Conservation (phyloP, 1,140 invertebrate genomes). For the Arctopsyche grandis region DNA sequence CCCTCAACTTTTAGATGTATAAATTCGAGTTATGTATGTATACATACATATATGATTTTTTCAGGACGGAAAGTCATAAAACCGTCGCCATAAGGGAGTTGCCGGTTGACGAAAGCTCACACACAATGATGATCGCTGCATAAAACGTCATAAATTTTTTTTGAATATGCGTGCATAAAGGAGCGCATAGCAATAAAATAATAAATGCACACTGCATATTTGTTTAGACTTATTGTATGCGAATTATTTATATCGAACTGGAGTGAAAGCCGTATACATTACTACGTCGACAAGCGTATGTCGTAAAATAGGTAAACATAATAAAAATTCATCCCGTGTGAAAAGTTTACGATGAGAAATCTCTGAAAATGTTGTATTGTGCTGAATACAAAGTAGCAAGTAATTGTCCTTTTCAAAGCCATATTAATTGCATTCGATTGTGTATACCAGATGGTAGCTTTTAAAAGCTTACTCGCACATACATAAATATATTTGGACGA, state of each 20-base stretch:
- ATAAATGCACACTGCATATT: conserved; percentile 23
- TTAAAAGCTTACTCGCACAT: too few relatives aligned
- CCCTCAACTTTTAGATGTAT: background rate
- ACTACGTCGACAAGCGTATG: background rate
- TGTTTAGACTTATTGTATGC: conserved; percentile 4
- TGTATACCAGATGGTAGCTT: too few relatives aligned
- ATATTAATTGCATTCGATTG: too few relatives aligned
- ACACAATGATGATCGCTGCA: conserved; percentile 26
- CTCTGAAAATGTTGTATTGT: background rate
- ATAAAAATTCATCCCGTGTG: background rate
- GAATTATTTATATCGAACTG: background rate
- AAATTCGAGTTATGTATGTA: background rate
- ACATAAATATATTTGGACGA: too few relatives aligned
- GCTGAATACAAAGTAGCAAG: too few relatives aligned
- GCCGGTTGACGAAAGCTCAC: conserved; percentile 4
- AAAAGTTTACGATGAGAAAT: background rate
- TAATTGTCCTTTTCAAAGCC: too few relatives aligned
- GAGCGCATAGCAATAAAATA: conserved; percentile 6
- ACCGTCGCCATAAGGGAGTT: conserved; percentile 8
- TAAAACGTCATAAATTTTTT: conserved; percentile 26
- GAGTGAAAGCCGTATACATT: background rate
- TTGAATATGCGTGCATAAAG: background rate
- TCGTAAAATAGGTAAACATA: background rate
- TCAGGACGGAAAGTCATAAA: conserved; percentile 20
- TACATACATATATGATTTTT: background rate